Conservation (phyloP, 2,113 vertebrate genomes). For the Hirundichthys speculiger region DNA sequence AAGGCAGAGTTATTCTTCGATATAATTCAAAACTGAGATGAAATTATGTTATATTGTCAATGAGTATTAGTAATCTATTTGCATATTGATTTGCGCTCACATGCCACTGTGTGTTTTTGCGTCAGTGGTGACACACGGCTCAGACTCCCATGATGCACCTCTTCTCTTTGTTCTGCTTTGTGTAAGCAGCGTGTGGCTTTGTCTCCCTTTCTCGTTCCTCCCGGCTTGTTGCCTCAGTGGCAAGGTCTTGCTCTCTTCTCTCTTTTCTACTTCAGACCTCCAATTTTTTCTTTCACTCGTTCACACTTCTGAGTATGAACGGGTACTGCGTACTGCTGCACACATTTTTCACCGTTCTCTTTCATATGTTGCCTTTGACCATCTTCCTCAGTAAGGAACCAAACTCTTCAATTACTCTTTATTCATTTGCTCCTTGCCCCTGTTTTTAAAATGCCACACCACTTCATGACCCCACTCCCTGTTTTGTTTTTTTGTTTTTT, state of each 20-base stretch:
- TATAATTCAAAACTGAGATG: background rate
- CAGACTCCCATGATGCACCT: slow-evolving; percentile 75
- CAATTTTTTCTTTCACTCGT: slow-evolving; percentile 40
- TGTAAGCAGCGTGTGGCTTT: slow-evolving; percentile 69
- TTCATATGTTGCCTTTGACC: slow-evolving; percentile 28
- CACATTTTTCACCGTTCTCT: slow-evolving; percentile 7
- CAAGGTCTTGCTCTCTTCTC: slow-evolving; percentile 59
- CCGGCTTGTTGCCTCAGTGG: slow-evolving; percentile 64
- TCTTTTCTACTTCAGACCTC: slow-evolving; percentile 42
- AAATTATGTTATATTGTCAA: background rate
- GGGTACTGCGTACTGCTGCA: slow-evolving; percentile 3
- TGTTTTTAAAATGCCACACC: slow-evolving; percentile 28
- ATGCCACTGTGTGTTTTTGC: slow-evolving; percentile 49
- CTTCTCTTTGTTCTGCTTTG: slow-evolving; percentile 75
- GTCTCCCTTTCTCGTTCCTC: slow-evolving; percentile 66
- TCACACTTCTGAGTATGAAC: slow-evolving; percentile 20
- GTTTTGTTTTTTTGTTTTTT: slow-evolving; percentile 2
- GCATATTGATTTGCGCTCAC: slow-evolving; percentile 10
- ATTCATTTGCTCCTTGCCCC: slow-evolving; percentile 23
- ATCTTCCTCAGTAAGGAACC: slow-evolving; percentile 20
- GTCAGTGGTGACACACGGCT: slow-evolving; percentile 53
- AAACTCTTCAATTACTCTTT: slow-evolving; percentile 21
- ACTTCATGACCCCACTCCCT: no score
- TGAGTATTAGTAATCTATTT: slow-evolving; percentile 1
- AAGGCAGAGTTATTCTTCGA: background rate